Conservation (phyloP, 1,140 invertebrate genomes). For the Matsumurasca onukii region DNA sequence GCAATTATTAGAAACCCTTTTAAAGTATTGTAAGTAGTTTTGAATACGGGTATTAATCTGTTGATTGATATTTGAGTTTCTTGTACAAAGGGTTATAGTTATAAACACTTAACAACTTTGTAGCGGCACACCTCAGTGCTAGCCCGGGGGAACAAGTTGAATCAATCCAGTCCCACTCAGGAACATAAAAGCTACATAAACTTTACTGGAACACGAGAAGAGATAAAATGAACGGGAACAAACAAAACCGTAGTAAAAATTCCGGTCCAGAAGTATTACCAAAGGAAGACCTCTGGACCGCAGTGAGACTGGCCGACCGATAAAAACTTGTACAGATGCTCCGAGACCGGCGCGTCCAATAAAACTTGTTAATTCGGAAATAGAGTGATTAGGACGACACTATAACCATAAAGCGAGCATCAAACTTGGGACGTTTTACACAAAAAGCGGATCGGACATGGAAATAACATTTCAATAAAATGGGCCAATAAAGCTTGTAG, state of each 20-base stretch:
- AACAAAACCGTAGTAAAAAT: slow-evolving; percentile 19
- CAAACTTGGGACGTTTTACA: slow-evolving; percentile 22
- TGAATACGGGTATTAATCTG: too few species aligned
- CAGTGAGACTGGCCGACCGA: background rate
- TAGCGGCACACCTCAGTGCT: too few species aligned
- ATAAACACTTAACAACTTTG: too few species aligned
- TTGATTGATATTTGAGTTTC: too few species aligned
- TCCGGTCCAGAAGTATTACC: background rate
- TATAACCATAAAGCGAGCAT: slow-evolving; percentile 26
- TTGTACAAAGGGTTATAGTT: too few species aligned
- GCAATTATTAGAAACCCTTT: too few species aligned
- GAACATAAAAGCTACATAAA: slow-evolving; percentile 20
- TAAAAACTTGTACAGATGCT: slow-evolving; percentile 1
- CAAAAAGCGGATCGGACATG: slow-evolving; percentile 24
- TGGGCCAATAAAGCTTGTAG: slow-evolving; percentile 20
- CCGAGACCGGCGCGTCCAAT: background rate
- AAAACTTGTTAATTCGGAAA: slow-evolving; percentile 26
- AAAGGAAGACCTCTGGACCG: background rate
- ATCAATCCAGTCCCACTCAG: slow-evolving; percentile 11
- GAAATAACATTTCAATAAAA: slow-evolving; percentile 28
- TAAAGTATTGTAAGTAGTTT: too few species aligned
- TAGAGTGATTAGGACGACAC: slow-evolving; percentile 22
- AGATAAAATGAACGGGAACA: slow-evolving; percentile 14
- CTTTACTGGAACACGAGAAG: background rate
- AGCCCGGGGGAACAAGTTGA: background rate